phyloP scores from a whole-genome alignment of 2,888 invertebrate species.

The Hartigia nigra region DNA sequence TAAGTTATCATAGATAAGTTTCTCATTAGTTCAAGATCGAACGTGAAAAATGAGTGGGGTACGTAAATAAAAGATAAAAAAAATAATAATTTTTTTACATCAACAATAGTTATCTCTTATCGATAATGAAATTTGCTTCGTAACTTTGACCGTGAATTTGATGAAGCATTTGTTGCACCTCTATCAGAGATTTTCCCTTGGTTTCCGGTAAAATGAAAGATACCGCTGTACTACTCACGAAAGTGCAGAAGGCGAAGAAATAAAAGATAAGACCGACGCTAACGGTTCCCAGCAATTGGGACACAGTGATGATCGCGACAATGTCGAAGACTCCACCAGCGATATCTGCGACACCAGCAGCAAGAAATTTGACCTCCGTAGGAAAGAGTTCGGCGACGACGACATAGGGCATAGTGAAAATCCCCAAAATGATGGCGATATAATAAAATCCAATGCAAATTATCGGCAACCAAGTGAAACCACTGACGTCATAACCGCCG shows the following conservation, averaged over 20 bases:
- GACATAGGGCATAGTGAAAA: neutral
- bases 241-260: neutral
- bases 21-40: neutral
- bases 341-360: neutral
- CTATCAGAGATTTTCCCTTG: neutral
- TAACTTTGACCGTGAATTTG: neutral
- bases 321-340: neutral
- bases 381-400: neutral
- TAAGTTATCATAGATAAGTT: neutral
- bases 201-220: slow-evolving; percentile 1
- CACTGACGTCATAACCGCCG: neutral
- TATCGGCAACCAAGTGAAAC: neutral
- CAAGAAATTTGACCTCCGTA: neutral
- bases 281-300: neutral
- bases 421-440: neutral
- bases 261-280: neutral
- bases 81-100: neutral
- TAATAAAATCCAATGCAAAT: neutral
- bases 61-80: neutral
- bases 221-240: neutral
- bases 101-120: neutral
- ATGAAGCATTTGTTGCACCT: neutral
- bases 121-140: neutral
- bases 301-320: neutral
- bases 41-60: neutral